Conservation (phyloP, 2,113 vertebrate genomes). For the Cottus gobio region DNA sequence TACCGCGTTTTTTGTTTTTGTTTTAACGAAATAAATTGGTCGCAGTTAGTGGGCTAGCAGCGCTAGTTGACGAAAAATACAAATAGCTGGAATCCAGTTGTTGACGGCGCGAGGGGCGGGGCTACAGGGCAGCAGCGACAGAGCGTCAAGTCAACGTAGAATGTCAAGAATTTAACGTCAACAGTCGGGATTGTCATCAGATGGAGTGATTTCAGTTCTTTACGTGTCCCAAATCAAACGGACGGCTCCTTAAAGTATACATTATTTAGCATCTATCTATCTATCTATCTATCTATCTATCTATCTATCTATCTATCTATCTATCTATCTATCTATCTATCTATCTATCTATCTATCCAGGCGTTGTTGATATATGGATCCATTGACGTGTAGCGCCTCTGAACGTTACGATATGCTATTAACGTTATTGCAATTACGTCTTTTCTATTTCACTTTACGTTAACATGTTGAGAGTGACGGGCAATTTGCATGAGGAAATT, state of each 20-base stretch:
- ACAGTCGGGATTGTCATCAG: neutral
- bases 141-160: constrained; percentile 36
- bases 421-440: too few species aligned
- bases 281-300: too few species aligned
- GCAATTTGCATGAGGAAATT: too few species aligned
- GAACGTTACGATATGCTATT: neutral
- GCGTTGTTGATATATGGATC: neutral
- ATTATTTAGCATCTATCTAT: too few species aligned
- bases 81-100: constrained; percentile 74
- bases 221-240: neutral
- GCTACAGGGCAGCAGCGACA: constrained; percentile 1
- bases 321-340: too few species aligned
- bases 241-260: fast-evolving
- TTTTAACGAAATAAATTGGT: neutral
- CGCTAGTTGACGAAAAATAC: constrained; percentile 64
- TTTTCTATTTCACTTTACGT: too few species aligned
- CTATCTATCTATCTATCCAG: too few species aligned
- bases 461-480: too few species aligned
- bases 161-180: constrained; percentile 43
- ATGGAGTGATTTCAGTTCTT: neutral
- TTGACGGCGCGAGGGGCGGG: constrained; percentile 57
- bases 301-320: too few species aligned
- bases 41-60: constrained; percentile 56
- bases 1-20: neutral
- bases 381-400: too few species aligned